A percentile compares a stretch with the other conserved stretches of the same genome.
Evolutionary conservation across 2,888 invertebrate genomes (phyloP).

Genomic region (Pachydiplax longipennis): DNA sequence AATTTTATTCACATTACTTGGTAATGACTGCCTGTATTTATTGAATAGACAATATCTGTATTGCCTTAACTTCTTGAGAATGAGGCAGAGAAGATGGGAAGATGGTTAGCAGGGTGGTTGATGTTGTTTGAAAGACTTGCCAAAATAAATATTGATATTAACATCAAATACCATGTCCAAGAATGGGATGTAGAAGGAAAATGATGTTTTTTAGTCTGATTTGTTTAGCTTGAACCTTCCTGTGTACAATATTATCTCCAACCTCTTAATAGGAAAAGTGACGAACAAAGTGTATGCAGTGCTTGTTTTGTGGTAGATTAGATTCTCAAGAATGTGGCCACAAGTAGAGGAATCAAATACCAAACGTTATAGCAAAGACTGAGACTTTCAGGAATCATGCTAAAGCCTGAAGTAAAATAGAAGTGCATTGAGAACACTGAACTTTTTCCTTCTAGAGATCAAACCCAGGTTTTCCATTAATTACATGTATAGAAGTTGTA

Average conservation of each 20-base stretch:
- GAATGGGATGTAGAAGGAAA: background rate
- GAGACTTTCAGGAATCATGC: background rate
- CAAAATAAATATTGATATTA: background rate
- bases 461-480: slow-evolving; percentile 7
- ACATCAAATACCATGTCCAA: slow-evolving; percentile 14
- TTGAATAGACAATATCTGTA: slow-evolving; percentile 42
- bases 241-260: slow-evolving; percentile 1
- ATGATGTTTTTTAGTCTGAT: background rate
- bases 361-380: slow-evolving; percentile 27
- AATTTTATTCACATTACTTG: slow-evolving; percentile 30
- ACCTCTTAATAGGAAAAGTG: slow-evolving; percentile 7
- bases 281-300: background rate
- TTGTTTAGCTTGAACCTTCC: slow-evolving; percentile 12
- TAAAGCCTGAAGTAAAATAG: slow-evolving; percentile 1
- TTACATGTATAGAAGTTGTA: slow-evolving; percentile 25
- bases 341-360: slow-evolving; percentile 6
- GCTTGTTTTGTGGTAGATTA: slow-evolving; percentile 37
- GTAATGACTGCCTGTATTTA: slow-evolving; percentile 33
- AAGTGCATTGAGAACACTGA: slow-evolving; percentile 15
- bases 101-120: background rate
- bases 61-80: slow-evolving; percentile 37
- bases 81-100: background rate
- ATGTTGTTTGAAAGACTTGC: background rate
- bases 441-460: background rate
- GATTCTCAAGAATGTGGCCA: background rate